Evolutionary conservation across 2,888 invertebrate species (phyloP), one percentile per base, ranked within the genome.

Genomic region (Metopia argyrocephala): DNA sequence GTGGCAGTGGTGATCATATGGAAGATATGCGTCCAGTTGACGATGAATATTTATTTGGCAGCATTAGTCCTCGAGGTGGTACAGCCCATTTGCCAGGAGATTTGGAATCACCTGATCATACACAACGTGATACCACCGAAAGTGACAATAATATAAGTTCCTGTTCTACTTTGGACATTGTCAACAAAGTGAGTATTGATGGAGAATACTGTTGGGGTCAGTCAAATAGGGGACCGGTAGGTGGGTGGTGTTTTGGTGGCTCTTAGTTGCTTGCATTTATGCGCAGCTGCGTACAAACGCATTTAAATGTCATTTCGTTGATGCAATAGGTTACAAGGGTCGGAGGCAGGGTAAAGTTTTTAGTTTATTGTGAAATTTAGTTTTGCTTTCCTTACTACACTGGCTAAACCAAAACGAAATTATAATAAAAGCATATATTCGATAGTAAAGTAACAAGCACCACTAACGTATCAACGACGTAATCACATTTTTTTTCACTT

Each of bases 111-210:
- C 87, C 87, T 5, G 88, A 88, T 74, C 86, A 87, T 56, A 87
- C 87, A 0, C 89, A 88, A 69, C 88, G 89, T 20, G 89, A 89
- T 68, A 89, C 87, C 28, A 89, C 88, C 4, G 89, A 89, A 70
- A 89, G 89, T 74, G 90, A 90, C 84, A 90, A 90, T 82, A 90
- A 90, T 79, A 90, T 90, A 28, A 90, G 90, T 85, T 90, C 90
- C 79, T 90, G 90, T 83, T 90, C 90, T 54, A 90, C 90, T 28
- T 82, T 90, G 83, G 90, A 90, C 79, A 90, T 90, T 83, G 89
- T 89, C 84, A 89, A 90, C 84, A 89, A 89, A 88, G 90, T 90
- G 84, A 87, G 87, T 69, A 48, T 5, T 18, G 9, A 20, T 25
- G 28, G 18, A 56, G 59, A 9, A 21, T 6, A 21, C 20, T 20